Percentiles rank a stretch among this genome's conserved stretches.
Conservation (phyloP, 35 echinoderm and acorn worm species). For the Chiridota heheva region DNA sequence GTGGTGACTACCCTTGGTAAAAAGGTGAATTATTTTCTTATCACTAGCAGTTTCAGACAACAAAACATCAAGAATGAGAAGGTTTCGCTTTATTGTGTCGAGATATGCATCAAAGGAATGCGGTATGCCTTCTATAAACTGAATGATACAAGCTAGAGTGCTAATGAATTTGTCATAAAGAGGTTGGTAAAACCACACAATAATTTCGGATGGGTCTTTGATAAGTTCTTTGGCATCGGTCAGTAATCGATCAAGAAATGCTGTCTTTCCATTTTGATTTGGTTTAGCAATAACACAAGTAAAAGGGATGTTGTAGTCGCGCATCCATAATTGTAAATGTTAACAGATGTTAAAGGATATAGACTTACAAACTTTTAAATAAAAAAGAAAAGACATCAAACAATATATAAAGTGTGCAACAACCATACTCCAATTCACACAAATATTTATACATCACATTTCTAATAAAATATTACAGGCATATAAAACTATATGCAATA, state of each 20-base stretch:
- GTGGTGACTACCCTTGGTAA: constrained; percentile 50
- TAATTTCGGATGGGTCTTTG: constrained; percentile 32
- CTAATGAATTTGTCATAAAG: neutral
- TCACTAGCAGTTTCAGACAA: constrained; percentile 29
- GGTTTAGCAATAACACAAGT: constrained; percentile 47
- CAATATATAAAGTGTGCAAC: too few relatives aligned
- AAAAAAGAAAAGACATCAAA: too few relatives aligned
- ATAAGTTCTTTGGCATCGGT: constrained; percentile 37
- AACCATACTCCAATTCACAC: too few relatives aligned
- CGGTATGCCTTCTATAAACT: constrained; percentile 40
- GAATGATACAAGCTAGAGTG: neutral
- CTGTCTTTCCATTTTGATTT: constrained; percentile 49
- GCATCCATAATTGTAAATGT: constrained; percentile 20
- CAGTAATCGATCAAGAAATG: constrained; percentile 51
- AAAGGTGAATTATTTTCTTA: constrained; percentile 27
- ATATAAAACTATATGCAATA: too few relatives aligned
- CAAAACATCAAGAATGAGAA: constrained; percentile 46
- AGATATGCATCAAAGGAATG: constrained; percentile 11
- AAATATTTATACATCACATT: too few relatives aligned
- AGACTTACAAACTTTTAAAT: too few relatives aligned
- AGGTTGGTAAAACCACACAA: too few relatives aligned
- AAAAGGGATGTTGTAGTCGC: constrained; percentile 50
- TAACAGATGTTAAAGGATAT: too few relatives aligned
- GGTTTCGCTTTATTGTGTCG: constrained; percentile 13
- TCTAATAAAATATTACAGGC: too few relatives aligned